phyloP scores from a whole-genome alignment of 2,888 invertebrate species.

The Pachliopta kotzebuea region DNA sequence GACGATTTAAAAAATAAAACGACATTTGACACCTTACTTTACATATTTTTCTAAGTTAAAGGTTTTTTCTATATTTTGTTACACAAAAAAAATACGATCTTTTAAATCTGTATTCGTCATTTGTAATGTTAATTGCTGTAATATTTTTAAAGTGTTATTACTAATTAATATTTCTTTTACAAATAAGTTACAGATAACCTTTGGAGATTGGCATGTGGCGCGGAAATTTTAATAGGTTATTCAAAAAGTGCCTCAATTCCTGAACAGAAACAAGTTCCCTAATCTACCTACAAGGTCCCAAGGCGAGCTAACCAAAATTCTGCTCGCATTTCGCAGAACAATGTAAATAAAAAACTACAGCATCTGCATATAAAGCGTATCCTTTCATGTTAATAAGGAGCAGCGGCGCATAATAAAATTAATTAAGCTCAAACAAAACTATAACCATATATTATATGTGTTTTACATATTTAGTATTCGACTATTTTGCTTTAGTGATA shows the following conservation, averaged over 20 bases:
- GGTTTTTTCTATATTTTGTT: no score
- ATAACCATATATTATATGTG: slow-evolving; percentile 1
- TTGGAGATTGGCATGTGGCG: slow-evolving; percentile 20
- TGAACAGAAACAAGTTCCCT: slow-evolving; percentile 18
- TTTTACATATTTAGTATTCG: neutral
- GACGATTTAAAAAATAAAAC: no score
- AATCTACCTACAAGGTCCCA: slow-evolving; percentile 25
- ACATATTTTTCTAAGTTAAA: no score
- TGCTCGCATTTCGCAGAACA: slow-evolving; percentile 28
- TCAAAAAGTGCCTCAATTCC: slow-evolving; percentile 17
- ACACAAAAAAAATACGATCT: no score
- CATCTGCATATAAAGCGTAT: slow-evolving; percentile 24
- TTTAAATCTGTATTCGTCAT: no score
- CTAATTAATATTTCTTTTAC: neutral
- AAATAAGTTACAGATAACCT: slow-evolving; percentile 9
- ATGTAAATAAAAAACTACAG: slow-evolving; percentile 22
- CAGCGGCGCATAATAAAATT: slow-evolving; percentile 19
- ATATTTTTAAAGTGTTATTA: neutral
- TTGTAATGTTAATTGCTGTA: no score
- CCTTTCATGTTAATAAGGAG: slow-evolving; percentile 25
- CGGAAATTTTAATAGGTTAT: slow-evolving; percentile 10
- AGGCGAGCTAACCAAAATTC: slow-evolving; percentile 24
- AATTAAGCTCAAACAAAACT: slow-evolving; percentile 11
- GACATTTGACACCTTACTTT: no score
- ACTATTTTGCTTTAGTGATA: neutral